Conservation (phyloP, 2,113 vertebrate genomes). For the Haplotaxodon microlepis region DNA sequence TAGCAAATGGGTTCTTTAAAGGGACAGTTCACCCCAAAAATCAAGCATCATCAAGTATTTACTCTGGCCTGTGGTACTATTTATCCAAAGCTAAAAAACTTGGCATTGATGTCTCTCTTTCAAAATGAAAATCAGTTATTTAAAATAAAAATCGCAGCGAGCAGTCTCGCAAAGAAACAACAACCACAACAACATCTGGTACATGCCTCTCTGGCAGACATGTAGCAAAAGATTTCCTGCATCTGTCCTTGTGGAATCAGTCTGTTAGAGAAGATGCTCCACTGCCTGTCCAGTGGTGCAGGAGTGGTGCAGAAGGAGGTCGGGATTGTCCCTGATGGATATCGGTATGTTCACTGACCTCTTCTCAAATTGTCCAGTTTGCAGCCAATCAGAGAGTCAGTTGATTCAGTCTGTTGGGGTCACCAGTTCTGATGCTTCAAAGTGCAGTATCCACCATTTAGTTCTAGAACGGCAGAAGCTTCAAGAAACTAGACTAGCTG, state of each 20-base stretch:
- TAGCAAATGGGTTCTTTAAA: neutral
- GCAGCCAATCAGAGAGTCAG: neutral
- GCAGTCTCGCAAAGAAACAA: neutral
- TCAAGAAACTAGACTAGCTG: neutral
- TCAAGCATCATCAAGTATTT: neutral
- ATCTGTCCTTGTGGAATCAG: neutral
- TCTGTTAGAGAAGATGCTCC: neutral
- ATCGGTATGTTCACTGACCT: neutral
- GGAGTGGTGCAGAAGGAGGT: neutral
- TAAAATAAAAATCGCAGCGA: neutral
- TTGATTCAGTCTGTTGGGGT: neutral
- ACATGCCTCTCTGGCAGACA: neutral
- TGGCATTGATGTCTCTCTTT: neutral
- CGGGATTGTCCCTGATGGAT: neutral
- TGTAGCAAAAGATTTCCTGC: neutral
- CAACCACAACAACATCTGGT: neutral
- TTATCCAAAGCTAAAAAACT: neutral
- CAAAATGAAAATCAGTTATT: neutral
- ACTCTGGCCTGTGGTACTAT: neutral
- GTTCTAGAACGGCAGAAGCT: neutral
- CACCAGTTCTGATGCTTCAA: neutral
- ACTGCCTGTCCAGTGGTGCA: neutral
- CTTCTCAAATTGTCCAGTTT: neutral
- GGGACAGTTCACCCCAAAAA: neutral
- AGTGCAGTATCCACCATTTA: neutral